These are phyloP conservation scores for Diadema setosum DNA, from an alignment of 35 echinoderm and acorn worm species.

Conservation along the genomic window DNA sequence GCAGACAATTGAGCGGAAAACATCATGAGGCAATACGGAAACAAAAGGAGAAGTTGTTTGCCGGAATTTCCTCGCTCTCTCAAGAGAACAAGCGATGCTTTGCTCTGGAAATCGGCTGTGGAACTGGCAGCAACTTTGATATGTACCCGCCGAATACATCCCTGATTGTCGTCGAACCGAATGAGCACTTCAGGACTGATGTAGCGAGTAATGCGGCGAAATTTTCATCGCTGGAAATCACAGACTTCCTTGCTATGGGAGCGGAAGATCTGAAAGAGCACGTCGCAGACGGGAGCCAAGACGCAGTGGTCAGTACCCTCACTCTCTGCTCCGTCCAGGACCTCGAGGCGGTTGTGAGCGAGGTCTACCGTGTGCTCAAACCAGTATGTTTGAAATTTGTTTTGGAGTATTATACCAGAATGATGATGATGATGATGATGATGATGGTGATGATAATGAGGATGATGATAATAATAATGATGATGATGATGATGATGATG, in stretches of 20 bases:
- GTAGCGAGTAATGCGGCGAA: not conserved
- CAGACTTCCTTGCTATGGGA: not conserved
- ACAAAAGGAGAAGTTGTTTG: not conserved
- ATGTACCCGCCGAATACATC: not conserved
- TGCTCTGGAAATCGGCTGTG: not conserved
- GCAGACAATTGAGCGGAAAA: not conserved
- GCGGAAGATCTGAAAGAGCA: slow-evolving; percentile 12
- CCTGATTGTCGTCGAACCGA: not conserved
- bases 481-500: too few species aligned
- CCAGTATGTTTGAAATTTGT: too few species aligned
- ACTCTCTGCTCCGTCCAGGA: not conserved
- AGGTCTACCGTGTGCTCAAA: slow-evolving; percentile 10
- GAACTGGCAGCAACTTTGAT: not conserved
- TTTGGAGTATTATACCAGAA: too few species aligned
- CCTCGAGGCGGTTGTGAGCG: not conserved
- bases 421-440: too few species aligned
- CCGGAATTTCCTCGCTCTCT: not conserved
- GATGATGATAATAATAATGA: too few species aligned
- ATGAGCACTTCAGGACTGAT: not conserved
- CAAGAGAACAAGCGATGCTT: not conserved
- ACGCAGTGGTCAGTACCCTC: slow-evolving; percentile 11
- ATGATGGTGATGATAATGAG: too few species aligned
- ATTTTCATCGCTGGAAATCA: not conserved
- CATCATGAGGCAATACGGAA: not conserved
- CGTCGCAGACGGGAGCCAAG: not conserved